Conservation (phyloP, 2,888 invertebrate genomes). For the Acrobasis consociella region DNA sequence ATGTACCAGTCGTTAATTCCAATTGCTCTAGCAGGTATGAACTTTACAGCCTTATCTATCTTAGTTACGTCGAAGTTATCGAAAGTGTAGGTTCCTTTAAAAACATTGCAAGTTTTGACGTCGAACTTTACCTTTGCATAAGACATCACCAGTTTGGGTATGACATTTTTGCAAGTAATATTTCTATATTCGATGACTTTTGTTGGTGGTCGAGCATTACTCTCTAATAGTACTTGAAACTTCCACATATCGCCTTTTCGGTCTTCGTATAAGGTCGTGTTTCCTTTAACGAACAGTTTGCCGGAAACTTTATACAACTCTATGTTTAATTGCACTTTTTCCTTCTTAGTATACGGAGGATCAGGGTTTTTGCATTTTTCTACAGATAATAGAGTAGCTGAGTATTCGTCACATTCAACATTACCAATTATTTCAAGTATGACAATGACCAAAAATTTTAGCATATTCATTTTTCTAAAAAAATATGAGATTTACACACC, state of each 20-base stretch:
- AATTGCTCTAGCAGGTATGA: constrained; percentile 1
- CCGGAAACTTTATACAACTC: neutral
- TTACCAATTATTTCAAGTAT: neutral
- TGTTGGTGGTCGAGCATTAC: neutral
- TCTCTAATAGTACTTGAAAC: neutral
- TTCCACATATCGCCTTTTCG: neutral
- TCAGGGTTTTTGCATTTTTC: constrained; percentile 1
- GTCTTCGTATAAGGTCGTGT: neutral
- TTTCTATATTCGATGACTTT: neutral
- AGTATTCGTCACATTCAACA: neutral
- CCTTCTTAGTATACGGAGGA: neutral
- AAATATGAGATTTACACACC: neutral
- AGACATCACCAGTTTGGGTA: neutral
- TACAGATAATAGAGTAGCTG: neutral
- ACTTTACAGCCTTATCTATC: constrained; percentile 8
- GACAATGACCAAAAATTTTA: neutral
- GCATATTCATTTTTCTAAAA: neutral
- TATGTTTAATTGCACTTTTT: neutral
- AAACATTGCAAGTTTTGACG: neutral
- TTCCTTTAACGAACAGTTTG: neutral
- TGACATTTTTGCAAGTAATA: neutral
- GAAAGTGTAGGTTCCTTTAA: neutral
- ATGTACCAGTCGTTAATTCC: neutral
- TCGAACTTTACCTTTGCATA: neutral
- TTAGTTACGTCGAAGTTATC: constrained; percentile 2